phyloP scores from a whole-genome alignment of 2,113 vertebrate species.

The Aplodontia rufa region DNA sequence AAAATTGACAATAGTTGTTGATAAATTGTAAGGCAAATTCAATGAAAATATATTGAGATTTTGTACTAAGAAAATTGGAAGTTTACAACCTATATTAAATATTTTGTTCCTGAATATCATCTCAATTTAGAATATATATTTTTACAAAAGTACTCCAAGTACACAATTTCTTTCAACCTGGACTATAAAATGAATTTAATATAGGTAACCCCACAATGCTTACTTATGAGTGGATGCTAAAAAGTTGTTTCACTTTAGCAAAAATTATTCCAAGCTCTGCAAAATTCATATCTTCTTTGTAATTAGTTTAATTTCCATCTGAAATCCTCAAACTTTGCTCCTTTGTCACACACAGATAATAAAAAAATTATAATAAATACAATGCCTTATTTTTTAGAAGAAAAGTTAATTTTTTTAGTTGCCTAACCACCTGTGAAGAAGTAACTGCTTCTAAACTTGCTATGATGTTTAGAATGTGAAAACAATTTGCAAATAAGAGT shows the following conservation, averaged over 20 bases:
- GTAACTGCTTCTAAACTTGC: neutral
- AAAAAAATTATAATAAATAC: neutral
- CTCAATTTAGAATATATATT: neutral
- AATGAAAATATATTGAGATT: neutral
- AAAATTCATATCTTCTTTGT: neutral
- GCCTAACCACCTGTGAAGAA: neutral
- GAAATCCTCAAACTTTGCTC: neutral
- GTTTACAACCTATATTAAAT: neutral
- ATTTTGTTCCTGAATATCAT: conserved; percentile 17
- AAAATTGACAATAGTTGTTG: conserved; percentile 26
- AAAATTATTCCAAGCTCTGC: conserved; percentile 21
- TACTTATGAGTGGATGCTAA: neutral
- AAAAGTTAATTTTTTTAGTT: neutral
- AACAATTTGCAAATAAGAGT: neutral
- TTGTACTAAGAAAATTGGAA: neutral
- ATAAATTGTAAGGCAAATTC: conserved; percentile 42
- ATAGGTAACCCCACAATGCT: neutral
- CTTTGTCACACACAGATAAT: neutral
- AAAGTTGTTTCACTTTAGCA: neutral
- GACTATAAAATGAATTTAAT: conserved; percentile 26
- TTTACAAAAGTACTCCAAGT: conserved; percentile 32
- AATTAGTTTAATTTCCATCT: conserved; percentile 45
- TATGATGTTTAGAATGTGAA: neutral
- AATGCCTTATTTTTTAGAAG: neutral
- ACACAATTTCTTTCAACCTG: conserved; percentile 37